A percentile compares a stretch with the other conserved stretches of the same genome.
These are phyloP conservation scores for Gallinago stenura DNA, from an alignment of 2,797 vertebrate species.

Conservation along the genomic window DNA sequence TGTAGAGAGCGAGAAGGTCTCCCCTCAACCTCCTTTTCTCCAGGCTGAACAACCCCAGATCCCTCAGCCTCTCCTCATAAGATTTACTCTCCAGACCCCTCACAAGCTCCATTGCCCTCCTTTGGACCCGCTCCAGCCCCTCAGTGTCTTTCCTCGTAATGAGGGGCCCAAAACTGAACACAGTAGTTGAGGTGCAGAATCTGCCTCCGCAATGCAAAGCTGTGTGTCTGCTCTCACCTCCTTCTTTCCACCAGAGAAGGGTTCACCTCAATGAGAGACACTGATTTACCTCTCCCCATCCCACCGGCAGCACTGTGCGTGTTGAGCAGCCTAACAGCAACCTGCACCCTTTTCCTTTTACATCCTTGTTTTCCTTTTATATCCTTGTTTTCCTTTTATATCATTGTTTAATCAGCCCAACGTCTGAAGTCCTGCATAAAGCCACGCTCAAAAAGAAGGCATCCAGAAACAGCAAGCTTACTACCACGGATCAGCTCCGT, in stretches of 20 bases:
- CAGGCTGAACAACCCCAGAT: neutral
- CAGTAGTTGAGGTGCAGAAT: neutral
- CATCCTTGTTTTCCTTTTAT: neutral
- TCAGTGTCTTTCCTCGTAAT: rapidly evolving
- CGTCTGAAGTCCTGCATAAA: neutral
- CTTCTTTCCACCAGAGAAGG: neutral
- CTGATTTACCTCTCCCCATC: neutral
- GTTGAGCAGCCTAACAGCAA: neutral
- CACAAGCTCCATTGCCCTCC: rapidly evolving
- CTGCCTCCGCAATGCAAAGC: neutral
- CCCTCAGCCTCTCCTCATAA: rapidly evolving
- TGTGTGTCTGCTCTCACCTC: neutral
- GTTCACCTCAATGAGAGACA: neutral
- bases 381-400: neutral
- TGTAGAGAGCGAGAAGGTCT: rapidly evolving
- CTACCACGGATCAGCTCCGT: neutral
- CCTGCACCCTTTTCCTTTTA: neutral
- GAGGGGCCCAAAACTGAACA: neutral
- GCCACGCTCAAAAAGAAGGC: neutral
- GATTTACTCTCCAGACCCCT: neutral
- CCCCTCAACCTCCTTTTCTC: neutral
- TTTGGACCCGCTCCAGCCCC: rapidly evolving
- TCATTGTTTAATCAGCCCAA: neutral
- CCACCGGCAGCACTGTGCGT: rapidly evolving
- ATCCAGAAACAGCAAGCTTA: neutral